These are phyloP conservation scores for Knipowitschia caucasica DNA, from an alignment of 2,797 vertebrate species.

Conservation along the genomic window DNA sequence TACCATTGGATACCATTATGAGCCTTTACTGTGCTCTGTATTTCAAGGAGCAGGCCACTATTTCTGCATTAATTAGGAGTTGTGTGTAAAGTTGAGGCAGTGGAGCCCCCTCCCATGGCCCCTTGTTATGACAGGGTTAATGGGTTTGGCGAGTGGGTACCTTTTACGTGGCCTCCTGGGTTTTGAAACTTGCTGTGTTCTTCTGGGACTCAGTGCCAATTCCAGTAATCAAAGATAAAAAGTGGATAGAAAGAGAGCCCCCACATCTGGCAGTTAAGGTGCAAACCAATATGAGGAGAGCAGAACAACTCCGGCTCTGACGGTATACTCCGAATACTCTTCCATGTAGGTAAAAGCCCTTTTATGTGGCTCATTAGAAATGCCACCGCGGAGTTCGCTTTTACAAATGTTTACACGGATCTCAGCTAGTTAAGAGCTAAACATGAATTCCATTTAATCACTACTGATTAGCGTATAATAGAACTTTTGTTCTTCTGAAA, in stretches of 20 bases:
- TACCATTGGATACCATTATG: slow-evolving; percentile 55
- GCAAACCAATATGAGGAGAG: slow-evolving; percentile 41
- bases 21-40: slow-evolving; percentile 46
- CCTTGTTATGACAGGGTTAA: slow-evolving; percentile 59
- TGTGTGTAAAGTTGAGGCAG: slow-evolving; percentile 37
- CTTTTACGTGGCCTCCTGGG: slow-evolving; percentile 36
- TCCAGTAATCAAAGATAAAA: slow-evolving; percentile 63
- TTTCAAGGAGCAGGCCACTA: slow-evolving; percentile 50
- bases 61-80: slow-evolving; percentile 56
- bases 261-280: slow-evolving; percentile 54
- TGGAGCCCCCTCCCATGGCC: slow-evolving; percentile 14
- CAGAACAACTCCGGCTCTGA: slow-evolving; percentile 58
- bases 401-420: background rate
- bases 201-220: slow-evolving; percentile 59
- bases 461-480: no score
- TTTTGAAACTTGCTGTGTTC: slow-evolving; percentile 32
- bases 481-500: no score
- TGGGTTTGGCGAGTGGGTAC: slow-evolving; percentile 50
- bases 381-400: background rate
- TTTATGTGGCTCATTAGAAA: background rate
- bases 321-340: slow-evolving; percentile 12
- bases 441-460: background rate
- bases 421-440: background rate
- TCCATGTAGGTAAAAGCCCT: slow-evolving; percentile 17
- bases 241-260: slow-evolving; percentile 33